A percentile compares a stretch with the other conserved stretches of the same genome.
These are phyloP conservation scores for Gambelia wislizenii DNA, from an alignment of 2,797 vertebrate genomes.

Conservation along the genomic window DNA sequence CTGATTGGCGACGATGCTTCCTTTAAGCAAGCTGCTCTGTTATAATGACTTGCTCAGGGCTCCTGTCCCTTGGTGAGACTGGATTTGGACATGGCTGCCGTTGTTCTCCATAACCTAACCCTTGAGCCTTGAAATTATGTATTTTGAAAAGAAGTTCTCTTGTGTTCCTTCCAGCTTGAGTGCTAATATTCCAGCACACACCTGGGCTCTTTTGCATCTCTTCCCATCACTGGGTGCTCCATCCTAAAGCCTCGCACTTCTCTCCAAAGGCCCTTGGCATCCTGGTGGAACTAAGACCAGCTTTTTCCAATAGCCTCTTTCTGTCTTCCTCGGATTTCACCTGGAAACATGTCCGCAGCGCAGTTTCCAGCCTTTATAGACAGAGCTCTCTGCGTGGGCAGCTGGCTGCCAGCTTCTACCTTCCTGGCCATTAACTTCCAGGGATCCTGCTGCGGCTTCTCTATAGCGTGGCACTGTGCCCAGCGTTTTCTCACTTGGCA, in stretches of 20 bases:
- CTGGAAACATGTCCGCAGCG: conserved; percentile 18
- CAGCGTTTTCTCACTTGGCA: conserved; percentile 1
- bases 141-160: not conserved
- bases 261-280: not conserved
- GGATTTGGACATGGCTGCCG: not conserved
- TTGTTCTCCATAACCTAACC: not conserved
- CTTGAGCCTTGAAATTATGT: not conserved
- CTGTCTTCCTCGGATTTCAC: conserved; percentile 13
- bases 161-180: not conserved
- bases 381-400: not conserved
- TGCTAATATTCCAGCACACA: not conserved
- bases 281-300: not conserved
- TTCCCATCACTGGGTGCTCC: not conserved
- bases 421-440: conserved; percentile 14
- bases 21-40: not conserved
- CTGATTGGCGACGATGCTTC: not conserved
- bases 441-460: not conserved
- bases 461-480: not conserved
- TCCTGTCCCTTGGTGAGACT: not conserved
- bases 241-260: not conserved
- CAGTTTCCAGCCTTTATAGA: not conserved
- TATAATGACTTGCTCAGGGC: not conserved
- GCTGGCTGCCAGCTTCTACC: conserved; percentile 2
- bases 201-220: not conserved
- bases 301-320: conserved; percentile 3